phyloP scores from a whole-genome alignment of 1,140 invertebrate species.

The Pseudomyrmex cubaensis region DNA sequence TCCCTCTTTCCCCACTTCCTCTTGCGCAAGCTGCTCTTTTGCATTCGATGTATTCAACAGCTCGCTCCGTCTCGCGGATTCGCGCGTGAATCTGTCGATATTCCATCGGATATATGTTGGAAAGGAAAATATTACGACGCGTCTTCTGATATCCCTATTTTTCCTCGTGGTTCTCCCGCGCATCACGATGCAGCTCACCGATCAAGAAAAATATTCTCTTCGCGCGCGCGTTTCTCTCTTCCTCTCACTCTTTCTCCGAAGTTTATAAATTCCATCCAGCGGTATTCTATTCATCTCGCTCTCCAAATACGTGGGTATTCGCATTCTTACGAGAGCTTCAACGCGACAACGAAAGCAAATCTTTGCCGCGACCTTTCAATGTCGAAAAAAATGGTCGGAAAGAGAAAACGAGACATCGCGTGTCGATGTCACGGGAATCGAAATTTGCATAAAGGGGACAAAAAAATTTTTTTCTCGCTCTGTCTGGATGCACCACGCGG shows the following conservation, averaged over 20 bases:
- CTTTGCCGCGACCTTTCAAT: background rate
- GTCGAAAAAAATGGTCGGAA: background rate
- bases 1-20: background rate
- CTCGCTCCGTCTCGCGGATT: slow-evolving; percentile 40
- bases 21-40: slow-evolving; percentile 23
- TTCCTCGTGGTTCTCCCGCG: slow-evolving; percentile 24
- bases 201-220: slow-evolving; percentile 52
- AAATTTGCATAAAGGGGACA: background rate
- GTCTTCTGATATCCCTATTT: slow-evolving; percentile 52
- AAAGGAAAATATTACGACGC: slow-evolving; percentile 49
- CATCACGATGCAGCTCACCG: slow-evolving; percentile 1
- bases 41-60: slow-evolving; percentile 32
- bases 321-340: slow-evolving; percentile 18
- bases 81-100: slow-evolving; percentile 53
- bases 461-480: background rate
- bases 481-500: background rate
- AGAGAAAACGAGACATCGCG: background rate
- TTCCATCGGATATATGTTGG: slow-evolving; percentile 36
- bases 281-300: background rate
- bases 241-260: background rate
- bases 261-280: slow-evolving; percentile 50
- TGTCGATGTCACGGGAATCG: background rate
- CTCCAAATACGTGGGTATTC: too few species aligned
- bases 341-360: slow-evolving; percentile 19
- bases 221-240: background rate